phyloP scores from a whole-genome alignment of 2,888 invertebrate genomes.

The Aspidiotus rigidus region DNA sequence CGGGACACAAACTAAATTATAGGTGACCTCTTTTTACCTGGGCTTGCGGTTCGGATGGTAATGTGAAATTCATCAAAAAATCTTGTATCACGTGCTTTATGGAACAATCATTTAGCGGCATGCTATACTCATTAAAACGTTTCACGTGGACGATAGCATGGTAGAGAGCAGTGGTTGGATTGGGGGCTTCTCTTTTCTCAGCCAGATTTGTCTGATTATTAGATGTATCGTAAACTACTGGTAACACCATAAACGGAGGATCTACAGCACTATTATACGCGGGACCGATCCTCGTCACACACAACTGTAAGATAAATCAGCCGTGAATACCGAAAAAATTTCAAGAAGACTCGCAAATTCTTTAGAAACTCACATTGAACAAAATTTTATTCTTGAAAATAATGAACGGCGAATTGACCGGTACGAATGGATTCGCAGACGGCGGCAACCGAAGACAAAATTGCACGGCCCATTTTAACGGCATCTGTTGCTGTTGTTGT shows the following conservation, averaged over 20 bases:
- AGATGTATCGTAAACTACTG: conserved; percentile 79
- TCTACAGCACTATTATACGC: conserved; percentile 53
- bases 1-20: not conserved
- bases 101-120: conserved; percentile 64
- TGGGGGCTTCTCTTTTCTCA: conserved; percentile 62
- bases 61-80: conserved; percentile 68
- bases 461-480: conserved; percentile 78
- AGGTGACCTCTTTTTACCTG: conserved; percentile 24
- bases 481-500: conserved; percentile 50
- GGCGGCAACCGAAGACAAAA: conserved; percentile 89
- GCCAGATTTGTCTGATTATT: conserved; percentile 79
- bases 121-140: conserved; percentile 63
- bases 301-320: conserved; percentile 49
- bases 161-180: conserved; percentile 51
- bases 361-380: conserved; percentile 65
- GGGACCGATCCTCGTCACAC: conserved; percentile 59
- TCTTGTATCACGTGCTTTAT: conserved; percentile 86
- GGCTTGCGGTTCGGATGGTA: conserved; percentile 62
- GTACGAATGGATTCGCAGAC: conserved; percentile 69
- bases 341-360: not conserved
- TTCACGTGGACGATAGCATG: conserved; percentile 58
- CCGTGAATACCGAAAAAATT: not conserved
- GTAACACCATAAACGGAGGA: conserved; percentile 67
- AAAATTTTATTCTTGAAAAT: conserved; percentile 79
- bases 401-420: conserved; percentile 81